Base-by-base conservation (phyloP, 2,888 invertebrate species). In the Lacanobia oleracea region DNA sequence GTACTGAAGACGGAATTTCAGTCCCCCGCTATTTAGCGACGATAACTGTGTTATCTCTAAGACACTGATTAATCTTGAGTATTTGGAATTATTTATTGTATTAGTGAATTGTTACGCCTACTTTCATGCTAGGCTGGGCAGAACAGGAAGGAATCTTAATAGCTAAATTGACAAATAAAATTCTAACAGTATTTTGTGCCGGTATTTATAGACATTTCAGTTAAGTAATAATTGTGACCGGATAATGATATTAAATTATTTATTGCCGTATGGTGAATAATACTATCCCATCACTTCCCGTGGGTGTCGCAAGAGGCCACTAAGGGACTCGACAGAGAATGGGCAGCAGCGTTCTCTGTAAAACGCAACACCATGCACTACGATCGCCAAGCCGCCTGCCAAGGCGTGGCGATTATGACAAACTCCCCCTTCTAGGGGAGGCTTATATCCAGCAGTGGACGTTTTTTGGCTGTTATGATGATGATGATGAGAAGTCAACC, bases 1-100 rank as follows among this genome's bases (percentile, higher is more conserved):
- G 75, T 67, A 57, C 50, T 69, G 62, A 48, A 64, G 45, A 61
- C 14, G 48, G 48, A 66, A 77, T 80, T 87, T 72, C 69, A 83
- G 84, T 87, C 68, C 64, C 66, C 59, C 83, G 83, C 82, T 85
- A 79, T 77, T 74, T 81, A 70, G 40, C 10, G 64, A 57, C 54
- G 67, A 62, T 81, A 78, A 73, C 71, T 77, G 61, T 67, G 65
- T 74, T 73, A 71, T 75, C 67, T 57, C 72, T 63, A 14, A 72
- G 72, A 75, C 71, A 62, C 61, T 68, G 60, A 78, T 81, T 75
- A 75, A 71, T 78, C 63, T 63, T 27, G 65, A 79, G 60, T 77
- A 79, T 79, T 79, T 73, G 45, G 14, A 56, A 67, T 67, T 72
- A 27, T 72, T 72, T 69, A 78, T 75, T 78, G 66, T 69, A 43